These are phyloP conservation scores for Timema cristinae DNA, from an alignment of 2,888 invertebrate species.

Conservation along the genomic window DNA sequence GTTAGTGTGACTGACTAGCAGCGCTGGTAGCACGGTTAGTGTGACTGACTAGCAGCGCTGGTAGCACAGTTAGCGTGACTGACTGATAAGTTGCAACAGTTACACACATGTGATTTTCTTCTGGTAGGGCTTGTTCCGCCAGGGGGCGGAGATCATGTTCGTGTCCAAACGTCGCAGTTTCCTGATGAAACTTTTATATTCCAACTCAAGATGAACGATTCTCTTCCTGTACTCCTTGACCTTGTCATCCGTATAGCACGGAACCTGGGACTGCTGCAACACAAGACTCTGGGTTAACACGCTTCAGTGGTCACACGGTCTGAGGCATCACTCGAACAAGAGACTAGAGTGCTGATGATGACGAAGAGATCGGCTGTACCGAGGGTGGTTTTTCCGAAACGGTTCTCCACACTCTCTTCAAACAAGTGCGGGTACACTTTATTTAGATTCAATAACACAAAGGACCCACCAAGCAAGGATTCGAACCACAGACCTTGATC, in stretches of 20 bases:
- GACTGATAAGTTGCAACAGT: neutral
- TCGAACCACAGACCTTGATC: no score
- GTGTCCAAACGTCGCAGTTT: slow-evolving; percentile 6
- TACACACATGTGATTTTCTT: neutral
- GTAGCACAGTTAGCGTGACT: neutral
- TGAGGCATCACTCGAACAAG: no score
- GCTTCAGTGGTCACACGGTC: no score
- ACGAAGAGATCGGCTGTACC: no score
- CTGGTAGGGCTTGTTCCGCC: slow-evolving; percentile 4
- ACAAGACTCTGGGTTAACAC: neutral
- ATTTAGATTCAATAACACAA: no score
- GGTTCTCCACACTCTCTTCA: no score
- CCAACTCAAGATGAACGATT: slow-evolving; percentile 1
- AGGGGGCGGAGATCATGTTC: neutral
- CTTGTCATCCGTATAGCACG: slow-evolving; percentile 14
- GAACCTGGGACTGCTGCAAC: slow-evolving; percentile 16
- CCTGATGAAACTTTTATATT: slow-evolving; percentile 1
- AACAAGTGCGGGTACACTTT: no score
- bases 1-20: neutral
- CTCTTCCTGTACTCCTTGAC: slow-evolving; percentile 7
- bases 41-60: neutral
- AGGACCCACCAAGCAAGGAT: no score
- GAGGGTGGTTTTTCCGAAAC: no score
- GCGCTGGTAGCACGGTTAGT: neutral
- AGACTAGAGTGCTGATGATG: no score